Evolutionary conservation across 1,140 invertebrate species (phyloP).

Genomic region (Sycobia sp.): DNA sequence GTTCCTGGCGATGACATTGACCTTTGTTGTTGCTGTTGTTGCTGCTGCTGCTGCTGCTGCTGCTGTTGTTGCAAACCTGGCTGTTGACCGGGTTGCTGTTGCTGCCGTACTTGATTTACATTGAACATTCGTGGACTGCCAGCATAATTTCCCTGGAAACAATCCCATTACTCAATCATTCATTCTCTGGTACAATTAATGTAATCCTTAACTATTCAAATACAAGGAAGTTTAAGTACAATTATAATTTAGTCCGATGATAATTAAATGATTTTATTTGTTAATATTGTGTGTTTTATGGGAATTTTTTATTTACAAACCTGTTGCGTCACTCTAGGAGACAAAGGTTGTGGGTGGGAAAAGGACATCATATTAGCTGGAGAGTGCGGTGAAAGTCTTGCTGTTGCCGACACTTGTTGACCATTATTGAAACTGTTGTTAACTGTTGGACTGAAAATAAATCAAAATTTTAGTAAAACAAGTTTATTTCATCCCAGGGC

Average conservation of each 20-base stretch:
- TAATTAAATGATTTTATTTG: no score
- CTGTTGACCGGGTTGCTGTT: conserved; percentile 44
- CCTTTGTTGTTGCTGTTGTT: conserved; percentile 53
- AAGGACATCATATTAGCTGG: conserved; percentile 56
- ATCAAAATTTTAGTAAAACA: background rate
- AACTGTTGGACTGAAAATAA: conserved; percentile 49
- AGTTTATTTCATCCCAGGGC: background rate
- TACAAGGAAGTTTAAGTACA: no score
- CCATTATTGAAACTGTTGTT: conserved; percentile 59
- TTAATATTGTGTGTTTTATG: background rate
- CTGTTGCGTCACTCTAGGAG: conserved; percentile 58
- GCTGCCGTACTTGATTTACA: conserved; percentile 55
- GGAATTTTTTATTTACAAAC: conserved; percentile 32
- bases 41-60: conserved; percentile 46
- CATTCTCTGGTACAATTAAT: no score
- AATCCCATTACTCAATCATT: no score
- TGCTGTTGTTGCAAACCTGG: conserved; percentile 42
- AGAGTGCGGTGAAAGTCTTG: conserved; percentile 58
- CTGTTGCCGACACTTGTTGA: conserved; percentile 55
- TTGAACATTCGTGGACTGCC: conserved; percentile 59
- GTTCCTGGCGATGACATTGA: conserved; percentile 64
- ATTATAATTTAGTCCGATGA: background rate
- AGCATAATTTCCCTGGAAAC: conserved; percentile 53
- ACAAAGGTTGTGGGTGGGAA: conserved; percentile 58
- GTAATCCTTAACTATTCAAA: no score